phyloP scores from a whole-genome alignment of 2,888 invertebrate genomes.

The Bugulina stolonifera region DNA sequence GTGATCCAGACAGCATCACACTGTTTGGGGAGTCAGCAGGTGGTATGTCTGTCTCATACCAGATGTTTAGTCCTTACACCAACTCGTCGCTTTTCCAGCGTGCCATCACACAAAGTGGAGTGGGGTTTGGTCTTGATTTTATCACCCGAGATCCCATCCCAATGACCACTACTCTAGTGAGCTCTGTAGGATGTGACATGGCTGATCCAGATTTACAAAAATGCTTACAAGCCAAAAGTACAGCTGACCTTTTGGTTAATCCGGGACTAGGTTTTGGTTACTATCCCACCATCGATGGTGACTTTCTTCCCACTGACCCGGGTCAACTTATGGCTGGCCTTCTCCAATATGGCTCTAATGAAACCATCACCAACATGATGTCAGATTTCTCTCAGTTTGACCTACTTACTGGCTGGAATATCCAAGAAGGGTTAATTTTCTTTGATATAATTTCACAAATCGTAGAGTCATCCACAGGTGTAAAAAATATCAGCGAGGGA shows the following conservation, averaged over 20 bases:
- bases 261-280: neutral
- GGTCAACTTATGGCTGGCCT: neutral
- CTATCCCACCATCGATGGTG: neutral
- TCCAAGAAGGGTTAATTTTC: neutral
- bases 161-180: neutral
- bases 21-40: constrained; percentile 39
- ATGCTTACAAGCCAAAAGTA: neutral
- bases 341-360: neutral
- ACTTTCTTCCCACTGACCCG: neutral
- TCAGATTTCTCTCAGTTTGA: neutral
- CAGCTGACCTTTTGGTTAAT: neutral
- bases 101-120: constrained; percentile 30
- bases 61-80: constrained; percentile 33
- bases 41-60: constrained; percentile 33
- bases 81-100: constrained; percentile 28
- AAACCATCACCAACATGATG: neutral
- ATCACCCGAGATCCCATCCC: neutral
- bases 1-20: constrained; percentile 33
- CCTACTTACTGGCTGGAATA: constrained; percentile 5
- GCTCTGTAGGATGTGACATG: neutral
- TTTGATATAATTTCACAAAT: no score
- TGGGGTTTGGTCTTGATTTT: neutral
- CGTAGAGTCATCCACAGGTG: no score
- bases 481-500: neutral
- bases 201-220: neutral